Evolutionary conservation across 2,113 vertebrate genomes (phyloP).

Genomic region (Ochotona princeps): DNA sequence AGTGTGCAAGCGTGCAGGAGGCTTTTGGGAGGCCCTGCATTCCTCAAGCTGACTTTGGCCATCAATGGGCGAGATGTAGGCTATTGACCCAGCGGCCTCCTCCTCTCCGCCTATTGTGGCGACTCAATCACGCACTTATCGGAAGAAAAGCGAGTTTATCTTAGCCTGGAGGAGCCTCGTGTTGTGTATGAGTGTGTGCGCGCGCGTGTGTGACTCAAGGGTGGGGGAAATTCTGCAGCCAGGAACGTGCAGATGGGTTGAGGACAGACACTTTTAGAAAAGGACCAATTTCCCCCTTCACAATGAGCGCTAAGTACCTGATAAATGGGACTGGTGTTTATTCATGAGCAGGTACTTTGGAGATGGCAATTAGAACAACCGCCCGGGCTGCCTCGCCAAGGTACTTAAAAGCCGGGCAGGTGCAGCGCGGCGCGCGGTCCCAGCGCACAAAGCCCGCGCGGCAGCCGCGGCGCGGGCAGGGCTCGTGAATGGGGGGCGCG

Average conservation of each 20-base stretch:
- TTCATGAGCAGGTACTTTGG: slow-evolving; percentile 70
- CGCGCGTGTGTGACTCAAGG: slow-evolving; percentile 26
- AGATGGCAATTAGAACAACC: slow-evolving; percentile 59
- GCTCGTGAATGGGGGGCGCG: slow-evolving; percentile 41
- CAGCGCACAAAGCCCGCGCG: slow-evolving; percentile 66
- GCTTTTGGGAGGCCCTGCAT: not conserved
- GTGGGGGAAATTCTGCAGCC: slow-evolving; percentile 24
- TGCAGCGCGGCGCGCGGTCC: slow-evolving; percentile 66
- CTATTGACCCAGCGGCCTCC: slow-evolving; percentile 74
- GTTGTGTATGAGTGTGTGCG: slow-evolving; percentile 7
- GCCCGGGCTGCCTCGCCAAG: slow-evolving; percentile 72
- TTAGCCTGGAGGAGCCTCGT: slow-evolving; percentile 69
- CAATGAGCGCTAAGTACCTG: slow-evolving; percentile 78
- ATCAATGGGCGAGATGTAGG: slow-evolving; percentile 53
- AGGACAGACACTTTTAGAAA: slow-evolving; percentile 63
- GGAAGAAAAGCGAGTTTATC: slow-evolving; percentile 80
- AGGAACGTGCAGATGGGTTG: slow-evolving; percentile 60
- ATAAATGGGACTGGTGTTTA: slow-evolving; percentile 76
- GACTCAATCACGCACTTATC: slow-evolving; percentile 67
- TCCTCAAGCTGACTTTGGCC: slow-evolving; percentile 45
- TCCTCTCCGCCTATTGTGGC: slow-evolving; percentile 45
- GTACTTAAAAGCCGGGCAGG: slow-evolving; percentile 81
- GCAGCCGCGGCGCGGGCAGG: slow-evolving; percentile 41
- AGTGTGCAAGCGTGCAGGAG: not conserved
- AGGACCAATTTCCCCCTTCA: slow-evolving; percentile 67